phyloP scores from a whole-genome alignment of 1,140 invertebrate species.

The Scaptomyza pallida region DNA sequence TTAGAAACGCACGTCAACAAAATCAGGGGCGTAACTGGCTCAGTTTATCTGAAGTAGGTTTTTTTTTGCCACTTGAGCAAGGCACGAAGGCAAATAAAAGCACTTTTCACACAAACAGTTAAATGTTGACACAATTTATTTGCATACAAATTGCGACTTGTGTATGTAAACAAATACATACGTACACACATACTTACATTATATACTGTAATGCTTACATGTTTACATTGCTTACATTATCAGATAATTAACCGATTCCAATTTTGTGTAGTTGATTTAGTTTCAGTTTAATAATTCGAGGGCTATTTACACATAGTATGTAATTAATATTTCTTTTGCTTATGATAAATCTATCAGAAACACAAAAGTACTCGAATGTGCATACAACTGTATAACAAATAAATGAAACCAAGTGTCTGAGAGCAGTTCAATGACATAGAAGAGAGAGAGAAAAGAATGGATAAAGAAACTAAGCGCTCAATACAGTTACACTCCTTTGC shows the following conservation, averaged over 20 bases:
- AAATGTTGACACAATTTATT: constrained; percentile 44
- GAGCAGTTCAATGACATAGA: constrained; percentile 61
- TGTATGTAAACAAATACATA: constrained; percentile 19
- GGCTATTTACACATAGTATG: background rate
- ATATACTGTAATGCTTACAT: background rate
- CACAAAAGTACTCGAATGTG: background rate
- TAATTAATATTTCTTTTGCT: background rate
- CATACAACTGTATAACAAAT: constrained; percentile 3
- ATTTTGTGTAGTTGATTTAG: background rate
- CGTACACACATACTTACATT: background rate
- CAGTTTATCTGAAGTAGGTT: constrained; percentile 28
- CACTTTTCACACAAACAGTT: constrained; percentile 39
- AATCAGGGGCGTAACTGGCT: constrained; percentile 14
- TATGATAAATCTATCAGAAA: too few species aligned
- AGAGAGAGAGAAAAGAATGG: constrained; percentile 51
- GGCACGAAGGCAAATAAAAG: constrained; percentile 48
- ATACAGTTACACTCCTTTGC: constrained; percentile 19
- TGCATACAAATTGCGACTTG: constrained; percentile 40
- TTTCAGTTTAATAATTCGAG: constrained; percentile 3
- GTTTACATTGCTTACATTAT: constrained; percentile 6
- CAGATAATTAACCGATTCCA: constrained; percentile 7
- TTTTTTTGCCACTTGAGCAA: constrained; percentile 44
- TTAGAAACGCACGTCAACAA: background rate
- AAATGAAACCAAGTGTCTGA: constrained; percentile 22
- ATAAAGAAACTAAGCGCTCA: constrained; percentile 5